phyloP scores from a whole-genome alignment of 2,797 vertebrate genomes.

The Chrysocyon brachyurus region DNA sequence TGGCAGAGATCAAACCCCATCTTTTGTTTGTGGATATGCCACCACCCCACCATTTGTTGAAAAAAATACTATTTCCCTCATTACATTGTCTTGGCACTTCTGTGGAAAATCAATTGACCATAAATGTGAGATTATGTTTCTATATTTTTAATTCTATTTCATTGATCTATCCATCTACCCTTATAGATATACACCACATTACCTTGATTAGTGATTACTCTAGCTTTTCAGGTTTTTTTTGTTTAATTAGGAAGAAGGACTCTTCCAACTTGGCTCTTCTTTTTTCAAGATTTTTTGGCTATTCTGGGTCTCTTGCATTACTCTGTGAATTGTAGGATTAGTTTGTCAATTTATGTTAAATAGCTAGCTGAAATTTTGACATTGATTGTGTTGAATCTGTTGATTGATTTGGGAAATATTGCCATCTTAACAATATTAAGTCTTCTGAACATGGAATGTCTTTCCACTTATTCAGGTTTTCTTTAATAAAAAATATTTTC shows the following conservation, averaged over 20 bases:
- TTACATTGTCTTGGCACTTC: not conserved
- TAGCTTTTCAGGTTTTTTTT: not conserved
- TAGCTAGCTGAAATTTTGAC: not conserved
- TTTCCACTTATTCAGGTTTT: conserved; percentile 48
- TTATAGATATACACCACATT: not conserved
- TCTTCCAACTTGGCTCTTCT: not conserved
- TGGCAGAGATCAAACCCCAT: not conserved
- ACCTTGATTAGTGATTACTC: not conserved
- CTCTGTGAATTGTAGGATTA: not conserved
- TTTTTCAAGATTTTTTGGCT: conserved; percentile 6
- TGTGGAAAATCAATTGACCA: conserved; percentile 2
- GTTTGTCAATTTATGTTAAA: conserved; percentile 18
- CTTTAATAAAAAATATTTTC: conserved; percentile 12
- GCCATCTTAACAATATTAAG: not conserved
- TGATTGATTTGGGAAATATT: not conserved
- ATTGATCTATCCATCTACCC: not conserved
- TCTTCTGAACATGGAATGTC: not conserved
- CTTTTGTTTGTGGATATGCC: not conserved
- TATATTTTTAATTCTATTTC: not conserved
- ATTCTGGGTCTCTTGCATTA: not conserved
- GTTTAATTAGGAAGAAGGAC: not conserved
- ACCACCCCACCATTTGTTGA: not conserved
- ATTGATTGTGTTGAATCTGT: not conserved
- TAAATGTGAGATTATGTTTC: conserved; percentile 29
- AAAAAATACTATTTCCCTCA: not conserved